Percentiles rank a stretch among this genome's conserved stretches.
These are phyloP conservation scores for Felis chaus DNA, from an alignment of 2,113 vertebrate species.

Conservation along the genomic window DNA sequence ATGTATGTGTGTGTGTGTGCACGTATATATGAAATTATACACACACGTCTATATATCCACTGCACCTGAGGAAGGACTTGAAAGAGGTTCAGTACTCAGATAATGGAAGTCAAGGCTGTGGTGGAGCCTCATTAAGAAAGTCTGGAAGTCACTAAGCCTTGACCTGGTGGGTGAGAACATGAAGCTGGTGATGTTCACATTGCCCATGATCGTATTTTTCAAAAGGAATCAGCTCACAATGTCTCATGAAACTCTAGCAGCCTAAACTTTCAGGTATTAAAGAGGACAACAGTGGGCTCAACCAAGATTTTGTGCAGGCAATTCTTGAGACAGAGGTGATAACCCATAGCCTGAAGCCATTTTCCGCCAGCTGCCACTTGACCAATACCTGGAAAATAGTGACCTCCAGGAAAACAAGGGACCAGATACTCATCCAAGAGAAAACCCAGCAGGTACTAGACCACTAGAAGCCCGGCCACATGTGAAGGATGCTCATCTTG, in stretches of 20 bases:
- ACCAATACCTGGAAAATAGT: slow-evolving; percentile 88
- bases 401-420: slow-evolving; percentile 86
- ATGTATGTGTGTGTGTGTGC: background rate
- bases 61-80: background rate
- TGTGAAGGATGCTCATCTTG: slow-evolving; percentile 88
- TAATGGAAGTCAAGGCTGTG: slow-evolving; percentile 61
- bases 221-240: slow-evolving; percentile 79
- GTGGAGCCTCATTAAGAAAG: slow-evolving; percentile 91
- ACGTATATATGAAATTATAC: background rate
- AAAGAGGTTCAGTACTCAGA: background rate
- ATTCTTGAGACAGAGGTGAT: slow-evolving; percentile 72
- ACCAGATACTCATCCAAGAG: slow-evolving; percentile 92
- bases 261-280: slow-evolving; percentile 81
- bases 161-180: slow-evolving; percentile 87
- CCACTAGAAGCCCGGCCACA: slow-evolving; percentile 83
- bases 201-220: slow-evolving; percentile 68
- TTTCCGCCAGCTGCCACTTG: slow-evolving; percentile 80
- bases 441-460: slow-evolving; percentile 89
- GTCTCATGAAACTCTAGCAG: slow-evolving; percentile 81
- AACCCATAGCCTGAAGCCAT: slow-evolving; percentile 51
- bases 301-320: slow-evolving; percentile 89
- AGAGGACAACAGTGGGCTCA: slow-evolving; percentile 86
- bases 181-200: slow-evolving; percentile 47
- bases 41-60: background rate
- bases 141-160: slow-evolving; percentile 89